Percentiles rank a stretch among this genome's conserved stretches.
These are phyloP conservation scores for Lagria hirta DNA, from an alignment of 2,888 invertebrate species.

Conservation along the genomic window DNA sequence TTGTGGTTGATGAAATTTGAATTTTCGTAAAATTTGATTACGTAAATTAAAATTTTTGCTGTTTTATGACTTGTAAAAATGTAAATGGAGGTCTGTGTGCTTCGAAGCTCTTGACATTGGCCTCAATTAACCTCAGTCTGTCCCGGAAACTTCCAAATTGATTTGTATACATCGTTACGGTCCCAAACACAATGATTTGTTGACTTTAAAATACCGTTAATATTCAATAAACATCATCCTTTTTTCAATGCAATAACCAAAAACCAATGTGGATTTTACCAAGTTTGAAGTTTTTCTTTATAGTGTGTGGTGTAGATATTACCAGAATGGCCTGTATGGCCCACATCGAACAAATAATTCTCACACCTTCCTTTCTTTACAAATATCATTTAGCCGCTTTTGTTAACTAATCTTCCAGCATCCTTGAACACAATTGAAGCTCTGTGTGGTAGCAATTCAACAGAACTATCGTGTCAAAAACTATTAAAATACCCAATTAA, in stretches of 20 bases:
- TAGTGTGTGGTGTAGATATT: slow-evolving; percentile 16
- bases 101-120: slow-evolving; percentile 10
- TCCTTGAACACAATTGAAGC: slow-evolving; percentile 23
- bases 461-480: slow-evolving; percentile 16
- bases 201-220: slow-evolving; percentile 22
- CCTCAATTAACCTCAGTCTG: slow-evolving; percentile 16
- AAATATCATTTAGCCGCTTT: slow-evolving; percentile 22
- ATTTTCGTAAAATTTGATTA: too few species aligned
- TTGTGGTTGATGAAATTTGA: too few species aligned
- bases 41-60: too few species aligned
- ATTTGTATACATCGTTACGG: slow-evolving; percentile 16
- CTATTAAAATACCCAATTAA: slow-evolving; percentile 16
- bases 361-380: slow-evolving; percentile 24
- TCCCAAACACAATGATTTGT: slow-evolving; percentile 8
- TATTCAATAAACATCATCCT: slow-evolving; percentile 16
- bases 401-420: slow-evolving; percentile 19
- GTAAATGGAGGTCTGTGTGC: too few species aligned
- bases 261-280: slow-evolving; percentile 20
- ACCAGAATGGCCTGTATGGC: slow-evolving; percentile 15
- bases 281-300: slow-evolving; percentile 18
- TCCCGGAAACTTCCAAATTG: slow-evolving; percentile 13
- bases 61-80: too few species aligned
- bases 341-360: slow-evolving; percentile 19
- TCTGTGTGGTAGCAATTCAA: slow-evolving; percentile 16
- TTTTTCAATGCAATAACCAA: slow-evolving; percentile 14